These are phyloP conservation scores for Manduca sexta DNA, from an alignment of 1,140 invertebrate species.

Conservation along the genomic window DNA sequence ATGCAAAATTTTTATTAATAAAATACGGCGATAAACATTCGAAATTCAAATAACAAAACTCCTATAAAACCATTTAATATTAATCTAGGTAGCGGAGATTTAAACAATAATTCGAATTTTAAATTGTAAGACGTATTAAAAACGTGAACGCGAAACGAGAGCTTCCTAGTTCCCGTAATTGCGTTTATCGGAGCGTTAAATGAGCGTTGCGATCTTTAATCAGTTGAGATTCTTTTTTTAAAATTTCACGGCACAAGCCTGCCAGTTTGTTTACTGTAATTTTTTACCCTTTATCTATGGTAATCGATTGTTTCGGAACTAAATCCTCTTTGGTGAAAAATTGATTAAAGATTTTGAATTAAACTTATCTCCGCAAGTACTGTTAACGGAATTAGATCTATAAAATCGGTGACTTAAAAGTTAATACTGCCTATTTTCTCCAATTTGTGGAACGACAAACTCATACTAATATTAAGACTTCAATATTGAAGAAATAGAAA, in stretches of 20 bases:
- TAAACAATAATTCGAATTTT: constrained; percentile 3
- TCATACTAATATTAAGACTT: too few species aligned
- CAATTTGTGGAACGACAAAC: too few species aligned
- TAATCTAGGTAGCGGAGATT: not conserved
- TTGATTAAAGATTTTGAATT: too few species aligned
- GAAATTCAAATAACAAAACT: too few species aligned
- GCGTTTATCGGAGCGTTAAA: constrained; percentile 64
- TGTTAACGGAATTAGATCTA: too few species aligned
- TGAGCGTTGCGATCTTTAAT: constrained; percentile 62
- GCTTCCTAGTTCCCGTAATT: constrained; percentile 49
- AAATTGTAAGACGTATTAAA: constrained; percentile 16
- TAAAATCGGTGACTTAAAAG: too few species aligned
- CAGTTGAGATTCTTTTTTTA: constrained; percentile 34
- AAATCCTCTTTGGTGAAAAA: not conserved
- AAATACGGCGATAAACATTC: too few species aligned
- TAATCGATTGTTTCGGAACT: not conserved
- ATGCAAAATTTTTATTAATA: too few species aligned
- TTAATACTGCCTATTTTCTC: too few species aligned
- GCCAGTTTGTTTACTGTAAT: constrained; percentile 11
- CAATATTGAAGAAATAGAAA: too few species aligned
- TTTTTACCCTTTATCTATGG: constrained; percentile 3
- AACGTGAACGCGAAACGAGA: constrained; percentile 21
- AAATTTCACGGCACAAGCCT: constrained; percentile 12
- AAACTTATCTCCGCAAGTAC: too few species aligned
- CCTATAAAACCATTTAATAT: not conserved